A percentile compares a stretch with the other conserved stretches of the same genome.
phyloP scores from a whole-genome alignment of 1,140 invertebrate species.

The Diprion similis region DNA sequence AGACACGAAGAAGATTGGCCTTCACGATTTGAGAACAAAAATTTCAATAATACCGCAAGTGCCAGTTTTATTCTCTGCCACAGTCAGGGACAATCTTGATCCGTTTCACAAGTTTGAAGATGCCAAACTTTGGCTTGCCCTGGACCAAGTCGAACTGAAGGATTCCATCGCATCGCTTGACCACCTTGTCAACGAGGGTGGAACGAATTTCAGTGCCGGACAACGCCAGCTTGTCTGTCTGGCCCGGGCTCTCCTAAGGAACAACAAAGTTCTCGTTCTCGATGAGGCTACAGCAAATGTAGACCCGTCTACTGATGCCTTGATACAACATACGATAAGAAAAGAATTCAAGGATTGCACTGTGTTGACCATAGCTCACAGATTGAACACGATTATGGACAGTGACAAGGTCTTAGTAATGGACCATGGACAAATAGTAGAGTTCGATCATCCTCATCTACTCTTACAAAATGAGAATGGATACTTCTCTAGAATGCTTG shows the following conservation, averaged over 20 bases:
- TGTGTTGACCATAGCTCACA: slow-evolving; percentile 77
- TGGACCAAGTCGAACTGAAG: slow-evolving; percentile 69
- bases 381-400: slow-evolving; percentile 76
- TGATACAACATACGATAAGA: slow-evolving; percentile 62
- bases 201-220: slow-evolving; percentile 64
- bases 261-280: slow-evolving; percentile 66
- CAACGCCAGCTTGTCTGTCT: slow-evolving; percentile 67
- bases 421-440: slow-evolving; percentile 68
- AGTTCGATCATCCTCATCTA: slow-evolving; percentile 67
- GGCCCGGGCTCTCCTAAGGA: slow-evolving; percentile 63
- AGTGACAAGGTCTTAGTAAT: slow-evolving; percentile 70
- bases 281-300: slow-evolving; percentile 71
- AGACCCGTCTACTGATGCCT: slow-evolving; percentile 61
- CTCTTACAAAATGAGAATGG: slow-evolving; percentile 60
- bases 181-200: slow-evolving; percentile 34
- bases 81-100: slow-evolving; percentile 69
- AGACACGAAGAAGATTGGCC: slow-evolving; percentile 63
- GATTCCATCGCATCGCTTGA: slow-evolving; percentile 39
- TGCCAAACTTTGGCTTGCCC: slow-evolving; percentile 53
- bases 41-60: slow-evolving; percentile 77
- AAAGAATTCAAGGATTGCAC: slow-evolving; percentile 62
- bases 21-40: slow-evolving; percentile 65
- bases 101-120: slow-evolving; percentile 64
- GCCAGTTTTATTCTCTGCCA: slow-evolving; percentile 71
- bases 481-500: slow-evolving; percentile 56